Base-by-base conservation (phyloP, 1,140 invertebrate genomes). In the Zelostemma sp. region DNA sequence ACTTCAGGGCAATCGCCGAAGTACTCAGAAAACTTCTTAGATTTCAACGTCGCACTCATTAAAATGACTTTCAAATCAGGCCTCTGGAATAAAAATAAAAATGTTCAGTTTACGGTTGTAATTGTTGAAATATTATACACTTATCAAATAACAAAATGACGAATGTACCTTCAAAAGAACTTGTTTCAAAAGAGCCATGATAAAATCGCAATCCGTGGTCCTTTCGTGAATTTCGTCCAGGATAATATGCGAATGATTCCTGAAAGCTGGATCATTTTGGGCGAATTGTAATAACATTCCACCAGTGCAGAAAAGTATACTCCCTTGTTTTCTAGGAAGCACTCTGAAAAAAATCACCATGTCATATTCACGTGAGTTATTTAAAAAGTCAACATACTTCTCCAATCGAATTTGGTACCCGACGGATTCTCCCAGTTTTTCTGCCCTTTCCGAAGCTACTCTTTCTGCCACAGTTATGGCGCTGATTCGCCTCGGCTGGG, bases 1-100 rank as follows among this genome's bases (percentile, higher is more conserved):
- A 97, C 85, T 65, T 89, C 90, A 0, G 93, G 93, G 76, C 93
- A 95, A 61, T 91, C 84, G 57, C 91, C 85, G 63, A 91, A 96
- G 85, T 95, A 95, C 51, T 85, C 80, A 0, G 93, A 93, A 81
- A 95, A 95, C 59, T 88, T 86, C 25, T 95, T 89, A 9, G 94
- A 90, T 79, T 96, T 94, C 46, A 97, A 84, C 1, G 96, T 97
- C 0, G 96, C 96, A 86, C 95, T 97, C 96, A 97, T 98, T 5
- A 97, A 78, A 67, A 97, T 91, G 0, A 97, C 85, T 86, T 95
- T 96, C 11, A 97, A 80, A 76, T 95, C 90, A 46, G 76, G 88
- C 83, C 92, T 90, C 84, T 87, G 82, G 75, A 76, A 75, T 43
- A 54, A 49, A 56, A 31, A 55, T 38, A 58, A 50, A 53, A 59